Conservation (phyloP, 1,140 invertebrate species). For the Drosophila melanica region DNA sequence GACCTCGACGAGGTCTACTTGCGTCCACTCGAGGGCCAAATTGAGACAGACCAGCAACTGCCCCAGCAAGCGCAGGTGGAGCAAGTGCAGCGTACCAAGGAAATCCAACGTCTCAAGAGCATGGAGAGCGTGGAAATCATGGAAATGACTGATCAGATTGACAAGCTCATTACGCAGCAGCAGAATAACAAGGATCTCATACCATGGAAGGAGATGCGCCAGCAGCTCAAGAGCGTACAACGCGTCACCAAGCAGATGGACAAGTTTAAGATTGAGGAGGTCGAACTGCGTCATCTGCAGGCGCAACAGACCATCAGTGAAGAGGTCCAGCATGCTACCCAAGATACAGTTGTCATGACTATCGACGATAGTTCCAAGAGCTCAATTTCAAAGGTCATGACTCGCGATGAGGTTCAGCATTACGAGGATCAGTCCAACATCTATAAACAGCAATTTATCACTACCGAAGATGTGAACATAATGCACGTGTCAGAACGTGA, state of each 20-base stretch:
- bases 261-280: slow-evolving; percentile 82
- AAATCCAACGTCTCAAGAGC: slow-evolving; percentile 79
- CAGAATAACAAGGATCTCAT: slow-evolving; percentile 71
- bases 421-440: slow-evolving; percentile 69
- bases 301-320: slow-evolving; percentile 60
- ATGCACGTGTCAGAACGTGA: slow-evolving; percentile 75
- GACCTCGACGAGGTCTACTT: slow-evolving; percentile 80
- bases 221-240: slow-evolving; percentile 80
- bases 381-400: slow-evolving; percentile 72
- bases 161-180: slow-evolving; percentile 73
- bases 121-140: slow-evolving; percentile 83
- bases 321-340: slow-evolving; percentile 54
- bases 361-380: slow-evolving; percentile 77
- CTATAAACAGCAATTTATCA: slow-evolving; percentile 73
- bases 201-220: slow-evolving; percentile 82
- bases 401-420: slow-evolving; percentile 62
- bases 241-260: slow-evolving; percentile 78
- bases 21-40: slow-evolving; percentile 67
- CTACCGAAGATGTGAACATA: slow-evolving; percentile 77
- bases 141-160: slow-evolving; percentile 82
- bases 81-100: slow-evolving; percentile 63
- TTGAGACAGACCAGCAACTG: slow-evolving; percentile 59
- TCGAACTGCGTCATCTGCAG: slow-evolving; percentile 69
- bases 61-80: slow-evolving; percentile 70
- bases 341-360: slow-evolving; percentile 56